Conservation (phyloP, 2,888 invertebrate species). For the Ectropis crepuscularia region DNA sequence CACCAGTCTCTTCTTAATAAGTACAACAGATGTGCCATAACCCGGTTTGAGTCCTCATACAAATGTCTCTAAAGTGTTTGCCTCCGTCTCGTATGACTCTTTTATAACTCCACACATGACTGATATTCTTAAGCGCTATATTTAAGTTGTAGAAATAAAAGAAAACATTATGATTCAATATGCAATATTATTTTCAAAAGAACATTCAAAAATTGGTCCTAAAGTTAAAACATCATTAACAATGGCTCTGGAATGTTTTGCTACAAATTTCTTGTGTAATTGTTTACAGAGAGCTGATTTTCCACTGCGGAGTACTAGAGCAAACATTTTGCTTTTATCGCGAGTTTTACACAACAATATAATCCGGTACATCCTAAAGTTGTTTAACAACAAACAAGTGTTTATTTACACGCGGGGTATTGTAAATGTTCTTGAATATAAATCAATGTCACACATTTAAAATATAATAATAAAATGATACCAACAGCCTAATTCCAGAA, state of each 20-base stretch:
- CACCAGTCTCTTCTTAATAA: not conserved
- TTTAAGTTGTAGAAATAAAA: conserved; percentile 42
- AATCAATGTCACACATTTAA: conserved; percentile 51
- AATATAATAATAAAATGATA: conserved; percentile 62
- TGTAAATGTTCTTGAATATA: conserved; percentile 38
- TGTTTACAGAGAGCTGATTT: conserved; percentile 73
- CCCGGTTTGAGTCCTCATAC: conserved; percentile 11
- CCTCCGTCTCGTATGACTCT: conserved; percentile 52
- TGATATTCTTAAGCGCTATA: conserved; percentile 35
- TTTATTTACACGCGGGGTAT: conserved; percentile 39
- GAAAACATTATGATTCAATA: conserved; percentile 71
- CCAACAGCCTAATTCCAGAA: conserved; percentile 76
- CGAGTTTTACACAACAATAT: conserved; percentile 43
- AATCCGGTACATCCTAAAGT: conserved; percentile 53
- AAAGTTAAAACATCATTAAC: conserved; percentile 84
- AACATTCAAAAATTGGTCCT: conserved; percentile 85
- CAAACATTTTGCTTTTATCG: conserved; percentile 27
- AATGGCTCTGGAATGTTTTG: conserved; percentile 83
- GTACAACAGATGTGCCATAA: conserved; percentile 37
- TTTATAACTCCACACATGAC: conserved; percentile 41
- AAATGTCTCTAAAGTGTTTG: conserved; percentile 65
- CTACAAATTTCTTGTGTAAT: conserved; percentile 68
- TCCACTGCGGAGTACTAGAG: conserved; percentile 26
- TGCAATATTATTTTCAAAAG: conserved; percentile 85
- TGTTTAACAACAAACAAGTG: conserved; percentile 57